These are phyloP conservation scores for Atrina japonica DNA, from an alignment of 2,888 invertebrate species.

Conservation along the genomic window DNA sequence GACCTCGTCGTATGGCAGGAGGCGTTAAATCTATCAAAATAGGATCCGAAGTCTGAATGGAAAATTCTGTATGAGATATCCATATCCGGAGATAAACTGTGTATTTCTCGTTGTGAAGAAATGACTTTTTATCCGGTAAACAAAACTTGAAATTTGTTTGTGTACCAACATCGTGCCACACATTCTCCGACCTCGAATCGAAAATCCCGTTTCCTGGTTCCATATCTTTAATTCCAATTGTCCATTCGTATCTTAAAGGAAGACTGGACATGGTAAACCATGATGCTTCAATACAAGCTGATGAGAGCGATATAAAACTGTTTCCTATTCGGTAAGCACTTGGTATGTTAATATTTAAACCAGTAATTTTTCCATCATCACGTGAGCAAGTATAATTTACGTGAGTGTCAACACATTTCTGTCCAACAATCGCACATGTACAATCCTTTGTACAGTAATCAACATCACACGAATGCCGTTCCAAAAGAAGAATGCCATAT, in stretches of 20 bases:
- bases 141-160: slow-evolving; percentile 5
- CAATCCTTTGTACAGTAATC: slow-evolving; percentile 9
- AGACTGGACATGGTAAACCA: background rate
- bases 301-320: background rate
- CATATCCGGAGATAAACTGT: slow-evolving; percentile 16
- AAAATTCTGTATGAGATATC: slow-evolving; percentile 7
- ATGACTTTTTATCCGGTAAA: background rate
- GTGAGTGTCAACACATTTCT: background rate
- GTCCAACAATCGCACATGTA: slow-evolving; percentile 12
- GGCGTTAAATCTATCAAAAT: slow-evolving; percentile 14
- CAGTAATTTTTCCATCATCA: background rate
- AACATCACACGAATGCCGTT: slow-evolving; percentile 4
- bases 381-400: background rate
- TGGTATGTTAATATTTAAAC: background rate
- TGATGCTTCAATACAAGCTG: background rate
- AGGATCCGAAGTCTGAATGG: background rate
- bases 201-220: slow-evolving; percentile 10
- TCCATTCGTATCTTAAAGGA: slow-evolving; percentile 22
- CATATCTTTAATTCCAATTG: background rate
- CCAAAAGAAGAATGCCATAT: background rate
- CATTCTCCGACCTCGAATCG: background rate
- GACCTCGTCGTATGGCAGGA: slow-evolving; percentile 1
- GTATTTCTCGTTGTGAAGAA: slow-evolving; percentile 15
- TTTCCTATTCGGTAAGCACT: background rate
- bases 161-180: slow-evolving; percentile 19